Conservation (phyloP, 2,113 vertebrate species). For the Parus major region DNA sequence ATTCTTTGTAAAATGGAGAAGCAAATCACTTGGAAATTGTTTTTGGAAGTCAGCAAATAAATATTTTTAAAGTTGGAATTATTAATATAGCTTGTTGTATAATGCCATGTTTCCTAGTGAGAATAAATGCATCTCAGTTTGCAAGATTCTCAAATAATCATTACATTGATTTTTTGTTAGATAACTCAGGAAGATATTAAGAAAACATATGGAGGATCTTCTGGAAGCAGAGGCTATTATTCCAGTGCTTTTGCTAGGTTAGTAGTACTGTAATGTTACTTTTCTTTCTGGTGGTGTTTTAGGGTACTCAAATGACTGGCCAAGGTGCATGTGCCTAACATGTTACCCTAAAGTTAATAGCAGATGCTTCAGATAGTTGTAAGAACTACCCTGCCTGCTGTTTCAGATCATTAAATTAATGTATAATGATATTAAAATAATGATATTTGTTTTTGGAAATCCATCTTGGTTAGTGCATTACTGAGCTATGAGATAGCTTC, state of each 20-base stretch:
- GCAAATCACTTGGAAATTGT: background rate
- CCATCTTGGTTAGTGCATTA: background rate
- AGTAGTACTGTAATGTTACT: slow-evolving; percentile 19
- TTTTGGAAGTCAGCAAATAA: background rate
- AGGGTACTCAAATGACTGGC: background rate
- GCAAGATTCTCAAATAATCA: background rate
- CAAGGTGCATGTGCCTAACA: background rate
- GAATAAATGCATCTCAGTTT: background rate
- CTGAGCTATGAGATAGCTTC: background rate
- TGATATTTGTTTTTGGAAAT: background rate
- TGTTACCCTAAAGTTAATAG: background rate
- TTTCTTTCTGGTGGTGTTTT: background rate
- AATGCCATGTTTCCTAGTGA: background rate
- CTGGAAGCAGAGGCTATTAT: slow-evolving; percentile 96
- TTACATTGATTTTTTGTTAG: slow-evolving; percentile 68
- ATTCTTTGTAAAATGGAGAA: background rate
- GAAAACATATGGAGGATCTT: slow-evolving; percentile 96
- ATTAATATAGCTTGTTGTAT: background rate
- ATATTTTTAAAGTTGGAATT: background rate
- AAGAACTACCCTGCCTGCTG: background rate
- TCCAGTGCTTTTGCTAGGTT: slow-evolving; percentile 98
- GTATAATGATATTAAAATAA: too few species aligned
- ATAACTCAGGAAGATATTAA: slow-evolving; percentile 98
- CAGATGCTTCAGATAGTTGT: background rate
- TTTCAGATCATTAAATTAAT: background rate